Conservation (phyloP, 2,888 invertebrate genomes). For the Cosmia trapezina region DNA sequence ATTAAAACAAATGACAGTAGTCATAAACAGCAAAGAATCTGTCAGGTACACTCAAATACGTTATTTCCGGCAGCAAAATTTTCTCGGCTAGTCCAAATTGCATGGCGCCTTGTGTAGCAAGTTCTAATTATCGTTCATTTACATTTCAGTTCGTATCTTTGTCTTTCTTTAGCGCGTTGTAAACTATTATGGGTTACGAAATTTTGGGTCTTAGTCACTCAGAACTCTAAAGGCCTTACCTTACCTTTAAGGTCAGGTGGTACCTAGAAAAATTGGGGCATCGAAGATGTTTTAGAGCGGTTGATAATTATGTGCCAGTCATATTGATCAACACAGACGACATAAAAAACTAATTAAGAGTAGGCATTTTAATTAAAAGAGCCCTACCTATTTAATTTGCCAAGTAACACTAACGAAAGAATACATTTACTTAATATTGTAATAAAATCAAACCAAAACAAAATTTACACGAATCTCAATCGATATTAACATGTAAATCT, state of each 20-base stretch:
- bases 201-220: constrained; percentile 40
- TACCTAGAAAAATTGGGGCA: neutral
- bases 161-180: constrained; percentile 55
- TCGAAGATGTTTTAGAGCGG: neutral
- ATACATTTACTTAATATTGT: constrained; percentile 38
- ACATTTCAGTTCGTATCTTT: constrained; percentile 42
- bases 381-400: constrained; percentile 7
- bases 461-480: constrained; percentile 35
- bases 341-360: neutral
- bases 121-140: constrained; percentile 56
- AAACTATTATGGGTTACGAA: constrained; percentile 49
- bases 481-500: constrained; percentile 48
- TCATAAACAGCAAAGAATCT: constrained; percentile 26
- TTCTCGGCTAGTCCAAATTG: constrained; percentile 26
- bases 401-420: constrained; percentile 1
- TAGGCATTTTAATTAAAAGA: constrained; percentile 11
- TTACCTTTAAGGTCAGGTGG: neutral
- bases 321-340: neutral
- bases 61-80: constrained; percentile 44
- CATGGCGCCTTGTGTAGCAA: constrained; percentile 36
- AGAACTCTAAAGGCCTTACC: too few species aligned
- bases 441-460: constrained; percentile 35
- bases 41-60: constrained; percentile 40
- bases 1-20: constrained; percentile 18
- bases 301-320: neutral